phyloP scores from a whole-genome alignment of 1,140 invertebrate species.

The Drosophila kanapiae region DNA sequence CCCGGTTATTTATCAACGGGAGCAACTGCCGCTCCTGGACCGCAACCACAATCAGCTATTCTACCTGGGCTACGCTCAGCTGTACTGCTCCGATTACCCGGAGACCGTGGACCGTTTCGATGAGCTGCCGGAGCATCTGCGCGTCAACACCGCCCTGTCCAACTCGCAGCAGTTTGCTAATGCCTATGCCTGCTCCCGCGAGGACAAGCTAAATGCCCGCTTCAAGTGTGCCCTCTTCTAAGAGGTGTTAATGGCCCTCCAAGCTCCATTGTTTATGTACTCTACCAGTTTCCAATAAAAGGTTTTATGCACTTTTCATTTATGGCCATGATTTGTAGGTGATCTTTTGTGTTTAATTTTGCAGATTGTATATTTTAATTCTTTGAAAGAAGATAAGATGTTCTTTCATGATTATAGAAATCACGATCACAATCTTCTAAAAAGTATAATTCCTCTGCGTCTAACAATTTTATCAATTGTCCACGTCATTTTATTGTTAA shows the following conservation, averaged over 20 bases:
- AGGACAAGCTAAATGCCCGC: constrained; percentile 91
- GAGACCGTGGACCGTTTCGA: constrained; percentile 59
- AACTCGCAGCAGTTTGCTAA: constrained; percentile 93
- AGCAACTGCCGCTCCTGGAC: constrained; percentile 91
- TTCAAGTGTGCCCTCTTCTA: constrained; percentile 89
- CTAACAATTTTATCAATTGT: no score
- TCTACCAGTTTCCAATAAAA: constrained; percentile 25
- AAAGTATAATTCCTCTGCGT: neutral
- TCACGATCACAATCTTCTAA: neutral
- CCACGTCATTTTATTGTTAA: no score
- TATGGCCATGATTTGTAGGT: no score
- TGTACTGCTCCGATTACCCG: constrained; percentile 77
- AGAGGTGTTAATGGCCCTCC: constrained; percentile 8
- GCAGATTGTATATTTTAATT: no score
- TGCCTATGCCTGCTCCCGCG: constrained; percentile 89
- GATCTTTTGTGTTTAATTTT: neutral
- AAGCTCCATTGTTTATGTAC: constrained; percentile 6
- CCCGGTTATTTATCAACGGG: constrained; percentile 85
- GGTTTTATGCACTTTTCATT: constrained; percentile 17
- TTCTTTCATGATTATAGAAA: no score
- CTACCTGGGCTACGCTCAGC: constrained; percentile 95
- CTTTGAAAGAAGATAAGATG: no score
- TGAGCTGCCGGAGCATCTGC: constrained; percentile 89
- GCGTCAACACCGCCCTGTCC: constrained; percentile 92
- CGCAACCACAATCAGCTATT: constrained; percentile 94